Percentiles rank a stretch among this genome's conserved stretches.
Evolutionary conservation across 2,797 vertebrate genomes (phyloP).

Genomic region (Hemibagrus guttatus): DNA sequence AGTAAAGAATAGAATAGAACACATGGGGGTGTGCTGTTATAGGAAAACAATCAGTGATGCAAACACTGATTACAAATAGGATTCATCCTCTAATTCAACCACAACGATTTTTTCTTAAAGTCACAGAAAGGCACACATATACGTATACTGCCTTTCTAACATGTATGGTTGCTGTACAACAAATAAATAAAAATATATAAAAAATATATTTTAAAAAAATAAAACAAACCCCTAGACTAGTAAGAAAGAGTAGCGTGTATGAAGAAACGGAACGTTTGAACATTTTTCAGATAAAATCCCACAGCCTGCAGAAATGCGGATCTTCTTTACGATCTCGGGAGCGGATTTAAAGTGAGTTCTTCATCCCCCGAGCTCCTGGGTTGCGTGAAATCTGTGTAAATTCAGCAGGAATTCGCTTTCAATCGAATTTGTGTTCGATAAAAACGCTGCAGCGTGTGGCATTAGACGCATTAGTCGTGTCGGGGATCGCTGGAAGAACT

Average conservation of each 20-base stretch:
- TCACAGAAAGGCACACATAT: background rate
- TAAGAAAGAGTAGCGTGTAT: background rate
- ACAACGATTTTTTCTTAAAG: background rate
- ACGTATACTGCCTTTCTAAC: background rate
- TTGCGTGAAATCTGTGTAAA: constrained; percentile 65
- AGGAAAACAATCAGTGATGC: background rate
- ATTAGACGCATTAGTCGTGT: background rate
- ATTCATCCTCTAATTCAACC: background rate
- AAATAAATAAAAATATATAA: background rate
- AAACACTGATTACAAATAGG: background rate
- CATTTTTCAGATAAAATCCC: background rate
- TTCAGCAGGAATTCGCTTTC: constrained; percentile 73
- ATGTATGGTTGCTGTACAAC: background rate
- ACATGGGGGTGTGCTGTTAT: background rate
- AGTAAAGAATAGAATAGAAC: background rate
- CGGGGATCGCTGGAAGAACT: background rate
- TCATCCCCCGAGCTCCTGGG: constrained; percentile 63
- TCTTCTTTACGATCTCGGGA: background rate
- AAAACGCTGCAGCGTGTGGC: background rate
- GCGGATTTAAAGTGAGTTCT: background rate
- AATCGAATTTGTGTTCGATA: background rate
- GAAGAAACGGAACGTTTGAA: background rate
- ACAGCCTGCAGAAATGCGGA: background rate
- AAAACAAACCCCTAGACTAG: background rate
- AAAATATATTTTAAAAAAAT: no score